Conservation (phyloP, 2,888 invertebrate species). For the Dichetophora obliterata region DNA sequence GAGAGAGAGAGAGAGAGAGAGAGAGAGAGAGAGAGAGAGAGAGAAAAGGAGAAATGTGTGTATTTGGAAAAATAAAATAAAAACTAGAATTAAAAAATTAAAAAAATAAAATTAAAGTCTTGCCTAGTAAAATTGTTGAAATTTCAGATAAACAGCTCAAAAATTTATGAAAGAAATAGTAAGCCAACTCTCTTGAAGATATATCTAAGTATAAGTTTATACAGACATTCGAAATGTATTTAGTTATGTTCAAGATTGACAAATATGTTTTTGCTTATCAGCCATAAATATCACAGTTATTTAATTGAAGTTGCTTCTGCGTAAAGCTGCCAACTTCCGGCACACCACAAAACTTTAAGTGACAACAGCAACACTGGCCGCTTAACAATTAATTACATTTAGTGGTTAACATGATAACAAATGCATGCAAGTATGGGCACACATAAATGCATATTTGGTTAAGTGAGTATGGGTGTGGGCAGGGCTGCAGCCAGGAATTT, state of each 20-base stretch:
- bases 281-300: not conserved
- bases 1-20: not conserved
- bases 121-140: too few species aligned
- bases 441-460: not conserved
- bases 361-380: constrained; percentile 11
- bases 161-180: too few species aligned
- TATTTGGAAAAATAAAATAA: too few species aligned
- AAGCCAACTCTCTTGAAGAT: too few species aligned
- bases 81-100: too few species aligned
- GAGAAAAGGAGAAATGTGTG: not conserved
- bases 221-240: too few species aligned
- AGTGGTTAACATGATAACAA: not conserved
- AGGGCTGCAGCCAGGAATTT: too few species aligned
- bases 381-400: constrained; percentile 26
- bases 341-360: constrained; percentile 2
- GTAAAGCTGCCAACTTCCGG: not conserved
- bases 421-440: not conserved
- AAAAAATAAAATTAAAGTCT: not conserved
- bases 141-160: too few species aligned
- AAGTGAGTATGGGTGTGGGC: not conserved
- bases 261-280: too few species aligned
- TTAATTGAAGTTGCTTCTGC: not conserved
- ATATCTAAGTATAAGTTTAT: too few species aligned
- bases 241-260: too few species aligned
- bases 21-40: not conserved